Evolutionary conservation across 2,797 vertebrate species (phyloP), one percentile per base, ranked within the genome.

Genomic region (Diplodus puntazzo): DNA sequence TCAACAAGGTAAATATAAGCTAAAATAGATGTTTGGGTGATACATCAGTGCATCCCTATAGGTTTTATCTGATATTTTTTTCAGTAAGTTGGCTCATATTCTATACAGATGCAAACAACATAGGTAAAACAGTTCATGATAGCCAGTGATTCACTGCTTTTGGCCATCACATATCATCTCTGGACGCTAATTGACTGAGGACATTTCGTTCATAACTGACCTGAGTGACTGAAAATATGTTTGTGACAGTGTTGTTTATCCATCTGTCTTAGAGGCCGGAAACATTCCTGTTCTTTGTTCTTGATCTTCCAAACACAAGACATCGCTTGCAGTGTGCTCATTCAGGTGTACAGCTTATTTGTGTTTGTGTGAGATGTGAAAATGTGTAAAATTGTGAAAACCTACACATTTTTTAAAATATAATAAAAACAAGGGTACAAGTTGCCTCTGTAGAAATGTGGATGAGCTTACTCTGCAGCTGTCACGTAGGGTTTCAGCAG

Each of bases 191-290:
- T 17, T 46, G 25, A 60, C 39, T 30, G 27, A 54, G 20, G 43
- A 64, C 14, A 9, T 12, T 80, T 23, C 27, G n/a, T 62, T 77
- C 55, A 70, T 45, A 23, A 73, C 43, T 65, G 63, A 73, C 39
- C 18, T 61, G 3, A 66, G 54, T 43, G 23, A 16, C 34, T 55
- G 34, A 66, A 65, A 30, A 71, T 30, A 25, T 59, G 43, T 46
- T 25, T 9, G 55, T 62, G 54, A 53, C 34, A 48, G 27, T 65
- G 68, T 80, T 81, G 5, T 85, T 86, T 81, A 70, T 70, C 53
- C 63, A 60, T 77, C 64, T 45, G 42, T 74, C 18, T 65, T 61
- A 16, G 30, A 78, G 25, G 49, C 11, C 11, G 13, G 18, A 55
- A 54, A 53, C 30, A 25, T 79, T 66, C 23, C 6, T 64, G 11